These are phyloP conservation scores for Beris morrisii DNA, from an alignment of 2,888 invertebrate species.

Conservation along the genomic window DNA sequence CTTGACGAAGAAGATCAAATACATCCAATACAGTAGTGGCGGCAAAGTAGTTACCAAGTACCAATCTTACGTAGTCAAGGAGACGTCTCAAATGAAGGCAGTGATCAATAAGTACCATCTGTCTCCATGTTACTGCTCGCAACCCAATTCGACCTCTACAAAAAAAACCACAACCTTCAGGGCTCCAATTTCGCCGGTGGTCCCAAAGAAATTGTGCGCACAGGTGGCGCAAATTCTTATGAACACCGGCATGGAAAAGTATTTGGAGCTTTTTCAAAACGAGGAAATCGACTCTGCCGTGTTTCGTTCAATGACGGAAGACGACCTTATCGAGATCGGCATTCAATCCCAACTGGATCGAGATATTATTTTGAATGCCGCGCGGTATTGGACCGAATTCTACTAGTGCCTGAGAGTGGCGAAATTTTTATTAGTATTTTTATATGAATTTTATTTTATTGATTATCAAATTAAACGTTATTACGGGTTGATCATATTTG, in stretches of 20 bases:
- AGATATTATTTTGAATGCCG: conserved; percentile 23
- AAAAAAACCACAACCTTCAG: background rate
- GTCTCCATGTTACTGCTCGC: background rate
- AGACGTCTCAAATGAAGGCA: background rate
- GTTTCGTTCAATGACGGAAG: conserved; percentile 18
- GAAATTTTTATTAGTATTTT: too few species aligned
- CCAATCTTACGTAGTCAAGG: background rate
- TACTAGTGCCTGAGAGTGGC: too few species aligned
- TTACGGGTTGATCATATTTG: too few species aligned
- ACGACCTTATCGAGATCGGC: conserved; percentile 27
- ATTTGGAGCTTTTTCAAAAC: conserved; percentile 20
- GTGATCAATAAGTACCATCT: conserved; percentile 13
- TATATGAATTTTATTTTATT: too few species aligned
- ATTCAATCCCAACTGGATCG: conserved; percentile 12
- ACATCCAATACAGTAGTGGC: background rate
- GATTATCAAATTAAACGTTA: too few species aligned
- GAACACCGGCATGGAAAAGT: conserved; percentile 12
- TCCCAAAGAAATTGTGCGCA: background rate
- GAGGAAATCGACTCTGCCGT: conserved; percentile 34
- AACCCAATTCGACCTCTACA: background rate
- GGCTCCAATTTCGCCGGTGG: conserved; percentile 5
- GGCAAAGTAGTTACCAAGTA: background rate
- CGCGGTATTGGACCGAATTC: background rate
- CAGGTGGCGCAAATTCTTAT: conserved; percentile 9
- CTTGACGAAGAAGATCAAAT: too few species aligned